phyloP scores from a whole-genome alignment of 2,113 vertebrate genomes.

The Pterocles burchelli region DNA sequence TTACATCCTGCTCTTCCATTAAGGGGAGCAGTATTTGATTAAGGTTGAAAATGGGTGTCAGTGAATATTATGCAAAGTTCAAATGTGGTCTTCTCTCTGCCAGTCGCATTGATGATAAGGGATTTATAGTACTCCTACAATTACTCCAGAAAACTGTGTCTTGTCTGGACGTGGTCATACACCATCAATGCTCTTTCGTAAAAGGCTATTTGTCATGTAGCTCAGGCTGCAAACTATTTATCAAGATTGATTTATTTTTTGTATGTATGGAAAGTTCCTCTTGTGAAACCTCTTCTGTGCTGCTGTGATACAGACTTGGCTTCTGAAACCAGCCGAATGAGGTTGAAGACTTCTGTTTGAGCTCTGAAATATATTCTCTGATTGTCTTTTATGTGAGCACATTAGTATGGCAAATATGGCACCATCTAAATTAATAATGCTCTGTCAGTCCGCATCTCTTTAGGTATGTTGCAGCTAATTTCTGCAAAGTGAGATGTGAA shows the following conservation, averaged over 20 bases:
- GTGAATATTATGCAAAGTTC: neutral
- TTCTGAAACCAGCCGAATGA: constrained; percentile 60
- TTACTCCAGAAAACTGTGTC: neutral
- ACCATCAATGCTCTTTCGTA: neutral
- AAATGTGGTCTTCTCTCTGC: neutral
- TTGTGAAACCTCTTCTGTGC: constrained; percentile 21
- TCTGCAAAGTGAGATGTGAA: constrained; percentile 39
- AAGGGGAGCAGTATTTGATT: fast-evolving
- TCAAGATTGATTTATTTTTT: neutral
- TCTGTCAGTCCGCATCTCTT: constrained; percentile 57
- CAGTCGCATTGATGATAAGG: neutral
- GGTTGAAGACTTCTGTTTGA: constrained; percentile 60
- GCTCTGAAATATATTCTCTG: constrained; percentile 11
- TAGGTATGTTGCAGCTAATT: constrained; percentile 60
- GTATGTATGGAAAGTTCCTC: neutral
- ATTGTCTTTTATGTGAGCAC: constrained; percentile 42
- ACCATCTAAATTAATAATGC: constrained; percentile 63
- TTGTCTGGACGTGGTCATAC: neutral
- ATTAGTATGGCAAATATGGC: constrained; percentile 48
- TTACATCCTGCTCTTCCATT: neutral
- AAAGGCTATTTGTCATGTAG: constrained; percentile 10
- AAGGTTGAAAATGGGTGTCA: neutral
- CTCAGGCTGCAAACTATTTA: constrained; percentile 16
- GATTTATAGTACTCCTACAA: neutral
- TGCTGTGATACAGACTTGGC: neutral